A percentile compares a stretch with the other conserved stretches of the same genome.
Conservation (phyloP, 2,113 vertebrate species). For the Cairina moschata region DNA sequence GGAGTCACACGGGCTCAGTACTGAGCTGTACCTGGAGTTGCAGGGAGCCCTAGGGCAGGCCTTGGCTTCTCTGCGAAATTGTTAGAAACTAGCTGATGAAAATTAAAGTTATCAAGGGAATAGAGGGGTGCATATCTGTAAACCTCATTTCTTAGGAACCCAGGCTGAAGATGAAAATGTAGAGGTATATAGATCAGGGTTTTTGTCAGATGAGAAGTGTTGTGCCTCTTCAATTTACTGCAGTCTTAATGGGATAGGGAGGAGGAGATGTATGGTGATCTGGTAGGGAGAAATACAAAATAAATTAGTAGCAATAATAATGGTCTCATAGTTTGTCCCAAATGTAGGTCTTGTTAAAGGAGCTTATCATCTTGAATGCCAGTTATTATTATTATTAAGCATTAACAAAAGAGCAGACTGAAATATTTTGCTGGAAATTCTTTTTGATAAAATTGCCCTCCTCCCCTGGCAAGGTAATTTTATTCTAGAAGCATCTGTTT, state of each 20-base stretch:
- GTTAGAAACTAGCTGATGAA: neutral
- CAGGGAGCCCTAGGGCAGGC: neutral
- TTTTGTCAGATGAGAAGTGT: slow-evolving; percentile 9
- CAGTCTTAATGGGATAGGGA: neutral
- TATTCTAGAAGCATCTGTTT: slow-evolving; percentile 6
- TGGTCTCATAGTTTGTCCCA: neutral
- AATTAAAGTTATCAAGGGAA: neutral
- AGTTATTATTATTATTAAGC: neutral
- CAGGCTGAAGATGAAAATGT: neutral
- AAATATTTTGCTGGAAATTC: slow-evolving; percentile 12
- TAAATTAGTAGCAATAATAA: slow-evolving; percentile 5
- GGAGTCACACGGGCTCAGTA: accelerated
- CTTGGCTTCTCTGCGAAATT: neutral
- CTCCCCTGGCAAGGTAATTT: neutral
- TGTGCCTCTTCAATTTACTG: slow-evolving; percentile 18
- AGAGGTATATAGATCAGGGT: neutral
- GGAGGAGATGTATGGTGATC: neutral
- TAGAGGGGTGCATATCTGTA: neutral
- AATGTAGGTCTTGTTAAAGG: neutral
- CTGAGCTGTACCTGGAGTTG: too few relatives aligned
- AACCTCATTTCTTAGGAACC: neutral
- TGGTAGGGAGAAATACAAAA: slow-evolving; percentile 18
- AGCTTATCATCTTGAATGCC: neutral
- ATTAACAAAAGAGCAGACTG: slow-evolving; percentile 4
- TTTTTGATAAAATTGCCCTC: slow-evolving; percentile 1